A percentile compares a stretch with the other conserved stretches of the same genome.
Evolutionary conservation across 2,888 invertebrate species (phyloP).

Genomic region (Ommatoiulus sabulosus): DNA sequence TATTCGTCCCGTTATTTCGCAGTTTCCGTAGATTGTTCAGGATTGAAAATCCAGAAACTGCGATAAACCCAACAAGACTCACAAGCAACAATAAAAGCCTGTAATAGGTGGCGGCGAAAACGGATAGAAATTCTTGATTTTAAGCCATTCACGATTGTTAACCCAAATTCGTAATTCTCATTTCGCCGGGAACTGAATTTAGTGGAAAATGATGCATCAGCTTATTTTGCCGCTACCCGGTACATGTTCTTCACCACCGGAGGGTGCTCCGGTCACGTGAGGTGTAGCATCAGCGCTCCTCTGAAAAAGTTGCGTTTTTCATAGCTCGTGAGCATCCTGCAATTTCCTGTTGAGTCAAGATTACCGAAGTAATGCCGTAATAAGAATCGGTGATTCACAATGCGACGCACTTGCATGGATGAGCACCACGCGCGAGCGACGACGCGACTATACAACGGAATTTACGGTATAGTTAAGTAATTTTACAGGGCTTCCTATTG

Average conservation of each 20-base stretch:
- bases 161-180: too few species aligned
- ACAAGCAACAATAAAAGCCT: too few species aligned
- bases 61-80: too few species aligned
- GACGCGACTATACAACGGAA: not conserved
- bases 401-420: not conserved
- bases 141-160: too few species aligned
- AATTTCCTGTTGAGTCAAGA: constrained; percentile 42
- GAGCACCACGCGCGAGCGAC: not conserved
- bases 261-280: not conserved
- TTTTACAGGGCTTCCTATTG: not conserved
- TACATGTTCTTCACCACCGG: not conserved
- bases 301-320: not conserved
- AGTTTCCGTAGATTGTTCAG: too few species aligned
- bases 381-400: not conserved
- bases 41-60: too few species aligned
- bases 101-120: too few species aligned
- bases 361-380: constrained; percentile 23
- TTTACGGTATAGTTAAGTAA: not conserved
- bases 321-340: not conserved
- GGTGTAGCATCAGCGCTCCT: not conserved
- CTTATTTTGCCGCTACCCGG: too few species aligned
- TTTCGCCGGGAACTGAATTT: too few species aligned
- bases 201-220: too few species aligned
- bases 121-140: too few species aligned
- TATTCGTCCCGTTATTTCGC: too few species aligned